These are phyloP conservation scores for Seira sanloemensis DNA, from an alignment of 2,888 invertebrate genomes.

Conservation along the genomic window DNA sequence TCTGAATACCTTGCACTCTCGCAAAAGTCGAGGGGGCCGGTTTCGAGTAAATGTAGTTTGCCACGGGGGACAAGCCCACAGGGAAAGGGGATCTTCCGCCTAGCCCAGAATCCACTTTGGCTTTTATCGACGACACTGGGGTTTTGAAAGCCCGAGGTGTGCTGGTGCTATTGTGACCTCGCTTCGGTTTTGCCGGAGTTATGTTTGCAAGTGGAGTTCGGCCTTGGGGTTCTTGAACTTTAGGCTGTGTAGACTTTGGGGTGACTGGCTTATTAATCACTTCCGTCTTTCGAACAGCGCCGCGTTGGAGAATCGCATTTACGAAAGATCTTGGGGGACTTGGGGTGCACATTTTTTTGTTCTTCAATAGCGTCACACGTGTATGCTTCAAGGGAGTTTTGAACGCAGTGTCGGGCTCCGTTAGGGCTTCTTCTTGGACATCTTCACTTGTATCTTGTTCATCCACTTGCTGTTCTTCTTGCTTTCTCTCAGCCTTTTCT, in stretches of 20 bases:
- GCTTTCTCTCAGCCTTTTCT: slow-evolving; percentile 34
- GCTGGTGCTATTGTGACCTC: background rate
- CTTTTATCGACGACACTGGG: slow-evolving; percentile 37
- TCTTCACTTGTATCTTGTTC: background rate
- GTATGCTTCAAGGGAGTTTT: slow-evolving; percentile 41
- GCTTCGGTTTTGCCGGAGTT: slow-evolving; percentile 8
- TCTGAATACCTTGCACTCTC: slow-evolving; percentile 28
- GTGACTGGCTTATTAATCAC: background rate
- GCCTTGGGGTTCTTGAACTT: slow-evolving; percentile 37
- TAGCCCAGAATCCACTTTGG: slow-evolving; percentile 51
- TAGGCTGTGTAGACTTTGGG: background rate
- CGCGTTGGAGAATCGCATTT: slow-evolving; percentile 14
- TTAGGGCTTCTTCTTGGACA: background rate
- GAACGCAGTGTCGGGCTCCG: background rate
- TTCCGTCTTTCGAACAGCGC: background rate
- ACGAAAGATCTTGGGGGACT: slow-evolving; percentile 38
- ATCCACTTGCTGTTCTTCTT: background rate
- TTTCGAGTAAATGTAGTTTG: slow-evolving; percentile 65
- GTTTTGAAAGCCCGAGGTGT: slow-evolving; percentile 19
- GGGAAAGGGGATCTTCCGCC: slow-evolving; percentile 28
- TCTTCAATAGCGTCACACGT: slow-evolving; percentile 33
- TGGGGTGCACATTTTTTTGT: slow-evolving; percentile 31
- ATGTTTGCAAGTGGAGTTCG: slow-evolving; percentile 19
- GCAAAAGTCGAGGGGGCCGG: slow-evolving; percentile 58
- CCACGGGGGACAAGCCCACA: slow-evolving; percentile 60